These are phyloP conservation scores for Anodontia alba DNA, from an alignment of 2,888 invertebrate species.

Conservation along the genomic window DNA sequence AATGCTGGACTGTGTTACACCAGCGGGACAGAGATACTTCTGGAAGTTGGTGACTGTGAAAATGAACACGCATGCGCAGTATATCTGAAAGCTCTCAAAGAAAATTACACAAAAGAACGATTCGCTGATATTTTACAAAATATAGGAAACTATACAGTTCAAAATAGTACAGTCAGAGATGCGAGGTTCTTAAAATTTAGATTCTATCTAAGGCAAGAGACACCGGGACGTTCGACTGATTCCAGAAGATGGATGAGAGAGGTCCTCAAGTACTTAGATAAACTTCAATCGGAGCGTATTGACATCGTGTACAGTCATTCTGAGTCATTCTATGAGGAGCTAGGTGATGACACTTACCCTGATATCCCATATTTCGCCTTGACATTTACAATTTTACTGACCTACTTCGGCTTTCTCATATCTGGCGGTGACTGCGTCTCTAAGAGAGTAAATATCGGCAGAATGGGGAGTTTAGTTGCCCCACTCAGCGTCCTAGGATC, in stretches of 20 bases:
- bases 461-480: conserved; percentile 33
- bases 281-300: too few species aligned
- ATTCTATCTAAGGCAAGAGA: conserved; percentile 46
- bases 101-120: conserved; percentile 15
- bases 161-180: background rate
- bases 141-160: background rate
- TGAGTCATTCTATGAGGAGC: conserved; percentile 40
- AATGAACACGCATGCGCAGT: background rate
- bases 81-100: background rate
- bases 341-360: conserved; percentile 43
- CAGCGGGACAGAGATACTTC: conserved; percentile 31
- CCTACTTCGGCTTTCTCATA: too few species aligned
- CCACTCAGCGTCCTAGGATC: conserved; percentile 43
- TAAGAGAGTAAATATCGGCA: conserved; percentile 42
- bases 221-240: conserved; percentile 20
- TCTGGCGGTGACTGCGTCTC: conserved; percentile 44
- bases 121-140: conserved; percentile 20
- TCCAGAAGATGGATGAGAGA: conserved; percentile 40
- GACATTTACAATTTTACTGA: too few species aligned
- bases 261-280: conserved; percentile 27
- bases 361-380: conserved; percentile 39
- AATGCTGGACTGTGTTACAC: conserved; percentile 34
- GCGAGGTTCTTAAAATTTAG: conserved; percentile 3
- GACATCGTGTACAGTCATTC: conserved; percentile 36
- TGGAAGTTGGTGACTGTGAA: conserved; percentile 19